These are phyloP conservation scores for Protobothrops mucrosquamatus DNA, from an alignment of 2,113 vertebrate species.

Conservation along the genomic window DNA sequence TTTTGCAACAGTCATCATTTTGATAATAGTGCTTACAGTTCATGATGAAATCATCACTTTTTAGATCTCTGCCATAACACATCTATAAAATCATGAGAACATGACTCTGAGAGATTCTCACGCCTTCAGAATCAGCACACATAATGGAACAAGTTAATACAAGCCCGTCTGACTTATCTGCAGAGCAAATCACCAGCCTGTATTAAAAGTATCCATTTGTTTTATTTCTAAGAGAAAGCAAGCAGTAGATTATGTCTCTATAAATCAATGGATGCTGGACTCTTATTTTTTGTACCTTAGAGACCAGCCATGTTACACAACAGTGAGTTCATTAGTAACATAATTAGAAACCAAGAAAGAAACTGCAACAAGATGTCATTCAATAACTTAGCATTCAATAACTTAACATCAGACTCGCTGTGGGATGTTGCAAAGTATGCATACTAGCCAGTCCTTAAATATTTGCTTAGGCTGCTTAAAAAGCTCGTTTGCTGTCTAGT, in stretches of 20 bases:
- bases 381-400: slow-evolving; percentile 36
- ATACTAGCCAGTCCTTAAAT: slow-evolving; percentile 19
- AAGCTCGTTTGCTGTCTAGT: slow-evolving; percentile 53
- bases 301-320: not conserved
- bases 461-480: slow-evolving; percentile 48
- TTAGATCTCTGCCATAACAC: slow-evolving; percentile 80
- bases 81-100: slow-evolving; percentile 91
- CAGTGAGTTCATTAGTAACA: slow-evolving; percentile 44
- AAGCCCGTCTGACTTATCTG: slow-evolving; percentile 77
- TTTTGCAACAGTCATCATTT: slow-evolving; percentile 79
- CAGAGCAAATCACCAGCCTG: slow-evolving; percentile 57
- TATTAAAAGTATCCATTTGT: slow-evolving; percentile 59
- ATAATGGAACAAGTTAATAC: slow-evolving; percentile 80
- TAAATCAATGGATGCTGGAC: slow-evolving; percentile 47
- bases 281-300: not conserved
- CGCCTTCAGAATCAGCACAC: slow-evolving; percentile 80
- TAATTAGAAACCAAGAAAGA: slow-evolving; percentile 48
- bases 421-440: slow-evolving; percentile 42
- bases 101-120: slow-evolving; percentile 88
- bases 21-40: slow-evolving; percentile 70
- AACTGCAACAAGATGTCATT: slow-evolving; percentile 55
- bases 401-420: slow-evolving; percentile 52
- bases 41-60: slow-evolving; percentile 78
- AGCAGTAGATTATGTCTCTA: slow-evolving; percentile 29
- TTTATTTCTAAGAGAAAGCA: slow-evolving; percentile 54